phyloP scores from a whole-genome alignment of 2,888 invertebrate genomes.

The Crematogaster levior region DNA sequence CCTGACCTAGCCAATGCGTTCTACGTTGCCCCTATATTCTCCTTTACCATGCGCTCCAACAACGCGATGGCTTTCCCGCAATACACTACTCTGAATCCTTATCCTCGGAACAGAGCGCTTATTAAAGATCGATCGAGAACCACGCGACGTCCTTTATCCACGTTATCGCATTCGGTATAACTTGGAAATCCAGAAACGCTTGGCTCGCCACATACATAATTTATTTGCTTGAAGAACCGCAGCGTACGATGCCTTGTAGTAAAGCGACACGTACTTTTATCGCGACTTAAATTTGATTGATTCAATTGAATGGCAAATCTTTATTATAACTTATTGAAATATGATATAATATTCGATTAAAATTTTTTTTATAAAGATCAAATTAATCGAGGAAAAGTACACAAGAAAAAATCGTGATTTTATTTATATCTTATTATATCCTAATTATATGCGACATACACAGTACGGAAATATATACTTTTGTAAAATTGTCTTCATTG shows the following conservation, averaged over 20 bases:
- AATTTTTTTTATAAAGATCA: not conserved
- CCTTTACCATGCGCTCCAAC: conserved; percentile 54
- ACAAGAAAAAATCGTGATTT: not conserved
- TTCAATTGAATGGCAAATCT: conserved; percentile 23
- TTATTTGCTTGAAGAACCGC: conserved; percentile 31
- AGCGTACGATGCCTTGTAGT: conserved; percentile 12
- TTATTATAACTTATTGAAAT: not conserved
- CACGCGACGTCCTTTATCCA: conserved; percentile 58
- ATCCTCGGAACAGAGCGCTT: conserved; percentile 64
- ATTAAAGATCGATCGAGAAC: conserved; percentile 78
- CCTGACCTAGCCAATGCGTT: conserved; percentile 81
- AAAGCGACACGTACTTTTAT: conserved; percentile 19
- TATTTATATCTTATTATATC: not conserved
- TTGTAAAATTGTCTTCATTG: not conserved
- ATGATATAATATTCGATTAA: not conserved
- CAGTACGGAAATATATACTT: not conserved
- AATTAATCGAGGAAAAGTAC: not conserved
- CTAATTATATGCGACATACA: not conserved
- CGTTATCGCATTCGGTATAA: conserved; percentile 58
- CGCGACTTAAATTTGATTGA: conserved; percentile 14
- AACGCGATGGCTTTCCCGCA: conserved; percentile 54
- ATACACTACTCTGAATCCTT: conserved; percentile 60
- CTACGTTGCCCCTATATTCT: conserved; percentile 68
- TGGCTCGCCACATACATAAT: conserved; percentile 35
- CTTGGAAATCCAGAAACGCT: conserved; percentile 41